Conservation (phyloP, 2,113 vertebrate genomes). For the Ictidomys tridecemlineatus region DNA sequence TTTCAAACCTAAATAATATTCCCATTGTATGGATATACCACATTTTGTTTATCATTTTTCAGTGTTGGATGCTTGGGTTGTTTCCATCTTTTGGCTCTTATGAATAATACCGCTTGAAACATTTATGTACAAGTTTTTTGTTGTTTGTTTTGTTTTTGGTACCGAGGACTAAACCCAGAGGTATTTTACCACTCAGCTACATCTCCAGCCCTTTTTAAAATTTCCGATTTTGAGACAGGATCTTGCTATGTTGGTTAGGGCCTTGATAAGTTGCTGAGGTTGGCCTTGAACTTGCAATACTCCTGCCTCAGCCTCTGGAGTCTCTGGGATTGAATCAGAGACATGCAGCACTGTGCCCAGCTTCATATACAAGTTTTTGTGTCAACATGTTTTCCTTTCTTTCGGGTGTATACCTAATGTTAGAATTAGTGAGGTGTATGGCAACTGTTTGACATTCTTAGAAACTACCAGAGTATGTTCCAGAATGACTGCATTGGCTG, state of each 20-base stretch:
- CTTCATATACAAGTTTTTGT: background rate
- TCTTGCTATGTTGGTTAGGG: too few species aligned
- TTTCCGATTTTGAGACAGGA: too few species aligned
- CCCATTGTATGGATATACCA: background rate
- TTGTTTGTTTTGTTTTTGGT: too few species aligned
- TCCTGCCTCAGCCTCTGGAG: too few species aligned
- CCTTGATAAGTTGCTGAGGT: too few species aligned
- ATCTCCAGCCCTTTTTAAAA: too few species aligned
- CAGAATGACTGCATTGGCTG: background rate
- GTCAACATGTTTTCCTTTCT: background rate
- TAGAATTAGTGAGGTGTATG: background rate
- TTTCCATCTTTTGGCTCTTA: background rate
- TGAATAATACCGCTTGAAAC: background rate
- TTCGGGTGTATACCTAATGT: background rate
- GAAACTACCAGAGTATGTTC: background rate
- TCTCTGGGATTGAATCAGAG: too few species aligned
- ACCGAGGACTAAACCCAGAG: too few species aligned
- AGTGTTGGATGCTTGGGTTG: background rate
- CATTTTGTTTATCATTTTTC: background rate
- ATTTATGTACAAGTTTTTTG: background rate
- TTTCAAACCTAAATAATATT: background rate
- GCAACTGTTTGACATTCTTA: background rate
- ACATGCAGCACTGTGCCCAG: too few species aligned
- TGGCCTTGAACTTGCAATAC: too few species aligned
- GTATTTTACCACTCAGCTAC: too few species aligned